Conservation (phyloP, 2,113 vertebrate species). For the Enhydra lutris region DNA sequence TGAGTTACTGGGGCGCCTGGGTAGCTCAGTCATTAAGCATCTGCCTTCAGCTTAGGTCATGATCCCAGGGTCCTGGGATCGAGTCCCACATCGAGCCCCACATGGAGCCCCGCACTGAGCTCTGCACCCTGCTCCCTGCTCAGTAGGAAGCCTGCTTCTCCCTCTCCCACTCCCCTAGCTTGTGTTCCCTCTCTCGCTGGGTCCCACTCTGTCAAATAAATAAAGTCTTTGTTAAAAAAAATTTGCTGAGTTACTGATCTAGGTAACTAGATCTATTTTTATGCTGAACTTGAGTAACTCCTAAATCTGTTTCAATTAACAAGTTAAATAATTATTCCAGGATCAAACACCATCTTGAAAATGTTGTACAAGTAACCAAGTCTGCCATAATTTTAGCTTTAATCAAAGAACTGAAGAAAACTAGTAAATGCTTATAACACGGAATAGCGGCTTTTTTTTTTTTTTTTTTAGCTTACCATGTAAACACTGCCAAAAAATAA, state of each 20-base stretch:
- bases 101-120: no score
- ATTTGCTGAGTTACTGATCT: neutral
- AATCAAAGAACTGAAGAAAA: neutral
- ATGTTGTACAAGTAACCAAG: neutral
- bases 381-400: neutral
- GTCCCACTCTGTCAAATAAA: no score
- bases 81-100: no score
- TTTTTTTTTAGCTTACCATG: neutral
- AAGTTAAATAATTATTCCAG: neutral
- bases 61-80: no score
- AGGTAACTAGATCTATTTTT: neutral
- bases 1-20: neutral
- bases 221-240: neutral
- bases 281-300: neutral
- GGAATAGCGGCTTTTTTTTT: neutral
- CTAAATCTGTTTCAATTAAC: neutral
- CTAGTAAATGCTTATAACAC: neutral
- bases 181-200: no score
- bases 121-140: no score
- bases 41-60: no score
- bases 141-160: no score
- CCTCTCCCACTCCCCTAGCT: no score
- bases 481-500: neutral
- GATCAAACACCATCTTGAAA: neutral
- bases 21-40: no score